These are phyloP conservation scores for Eira barbara DNA, from an alignment of 2,113 vertebrate species.

Conservation along the genomic window DNA sequence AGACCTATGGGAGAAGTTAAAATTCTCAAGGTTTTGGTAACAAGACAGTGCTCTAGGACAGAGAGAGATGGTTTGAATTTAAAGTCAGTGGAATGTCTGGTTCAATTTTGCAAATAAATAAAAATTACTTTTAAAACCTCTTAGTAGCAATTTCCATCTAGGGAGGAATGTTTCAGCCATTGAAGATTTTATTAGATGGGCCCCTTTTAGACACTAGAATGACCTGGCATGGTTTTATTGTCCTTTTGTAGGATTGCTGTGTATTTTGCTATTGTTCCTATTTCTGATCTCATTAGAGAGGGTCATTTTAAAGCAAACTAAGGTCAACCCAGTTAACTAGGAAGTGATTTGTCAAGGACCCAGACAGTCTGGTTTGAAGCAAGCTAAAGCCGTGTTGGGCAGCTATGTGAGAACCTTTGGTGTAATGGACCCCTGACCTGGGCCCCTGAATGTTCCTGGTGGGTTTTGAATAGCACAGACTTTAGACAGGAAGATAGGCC, in stretches of 20 bases:
- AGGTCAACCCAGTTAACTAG: background rate
- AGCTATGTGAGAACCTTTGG: background rate
- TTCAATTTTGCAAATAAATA: conserved; percentile 40
- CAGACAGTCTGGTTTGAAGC: background rate
- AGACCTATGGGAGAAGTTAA: background rate
- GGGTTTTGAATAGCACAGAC: background rate
- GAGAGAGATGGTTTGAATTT: background rate
- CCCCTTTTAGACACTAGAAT: background rate
- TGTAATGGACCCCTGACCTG: background rate
- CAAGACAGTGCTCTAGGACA: conserved; percentile 24
- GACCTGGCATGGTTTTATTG: background rate
- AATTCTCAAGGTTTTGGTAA: conserved; percentile 45
- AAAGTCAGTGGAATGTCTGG: conserved; percentile 40
- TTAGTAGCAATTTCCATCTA: background rate
- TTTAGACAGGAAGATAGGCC: background rate
- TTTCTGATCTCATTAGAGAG: background rate
- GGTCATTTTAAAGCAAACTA: background rate
- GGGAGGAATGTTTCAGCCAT: background rate
- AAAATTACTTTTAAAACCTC: conserved; percentile 31
- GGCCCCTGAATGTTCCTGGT: background rate
- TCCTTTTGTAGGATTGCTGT: background rate
- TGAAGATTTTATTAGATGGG: conserved; percentile 30
- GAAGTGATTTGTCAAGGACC: background rate
- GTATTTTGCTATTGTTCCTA: background rate
- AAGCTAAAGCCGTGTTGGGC: background rate